These are phyloP conservation scores for Anolis carolinensis DNA, from an alignment of 2,113 vertebrate genomes.

Conservation along the genomic window DNA sequence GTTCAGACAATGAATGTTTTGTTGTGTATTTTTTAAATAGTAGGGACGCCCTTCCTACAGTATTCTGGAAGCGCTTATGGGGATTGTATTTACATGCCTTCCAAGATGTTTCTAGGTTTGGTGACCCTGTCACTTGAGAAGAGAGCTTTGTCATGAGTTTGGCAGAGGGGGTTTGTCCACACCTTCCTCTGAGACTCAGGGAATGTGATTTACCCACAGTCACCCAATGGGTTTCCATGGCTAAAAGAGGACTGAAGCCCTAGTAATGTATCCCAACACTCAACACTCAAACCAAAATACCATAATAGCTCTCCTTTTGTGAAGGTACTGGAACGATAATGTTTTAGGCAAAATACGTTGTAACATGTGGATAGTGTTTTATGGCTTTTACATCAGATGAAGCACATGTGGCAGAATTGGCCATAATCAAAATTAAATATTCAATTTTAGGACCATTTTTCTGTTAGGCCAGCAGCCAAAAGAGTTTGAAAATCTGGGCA, in stretches of 20 bases:
- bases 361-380: not conserved
- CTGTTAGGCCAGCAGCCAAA: not conserved
- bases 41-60: not conserved
- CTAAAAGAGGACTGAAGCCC: too few species aligned
- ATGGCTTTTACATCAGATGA: not conserved
- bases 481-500: not conserved
- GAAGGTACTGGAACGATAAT: not conserved
- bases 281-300: too few species aligned
- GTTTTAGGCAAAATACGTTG: not conserved
- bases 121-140: too few species aligned
- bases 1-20: not conserved
- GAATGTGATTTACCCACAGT: too few species aligned
- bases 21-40: not conserved
- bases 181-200: too few species aligned
- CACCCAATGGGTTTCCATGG: too few species aligned
- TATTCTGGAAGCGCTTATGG: not conserved
- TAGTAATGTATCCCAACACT: too few species aligned
- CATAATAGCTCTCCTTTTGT: too few species aligned
- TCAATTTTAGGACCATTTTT: not conserved
- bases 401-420: not conserved
- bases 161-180: too few species aligned
- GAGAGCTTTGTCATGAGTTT: too few species aligned
- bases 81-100: not conserved
- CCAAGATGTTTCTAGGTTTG: too few species aligned
- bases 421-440: not conserved